Percentiles rank a stretch among this genome's conserved stretches.
Conservation (phyloP, 1,140 invertebrate species). For the Sitodiplosis mosellana region DNA sequence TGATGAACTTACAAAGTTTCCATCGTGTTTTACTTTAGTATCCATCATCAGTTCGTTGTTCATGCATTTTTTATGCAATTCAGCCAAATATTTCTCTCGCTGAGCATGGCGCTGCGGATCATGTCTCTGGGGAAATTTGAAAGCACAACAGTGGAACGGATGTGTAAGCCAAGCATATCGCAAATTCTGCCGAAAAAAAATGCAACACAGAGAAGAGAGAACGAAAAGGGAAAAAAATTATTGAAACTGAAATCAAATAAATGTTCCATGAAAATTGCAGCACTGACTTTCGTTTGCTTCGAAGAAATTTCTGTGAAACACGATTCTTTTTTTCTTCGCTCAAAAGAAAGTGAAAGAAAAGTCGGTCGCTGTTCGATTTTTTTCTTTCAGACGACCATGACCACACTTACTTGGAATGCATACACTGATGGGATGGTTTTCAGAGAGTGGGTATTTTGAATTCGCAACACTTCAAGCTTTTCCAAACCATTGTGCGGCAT, state of each 20-base stretch:
- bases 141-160: slow-evolving; percentile 80
- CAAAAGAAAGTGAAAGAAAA: not conserved
- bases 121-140: slow-evolving; percentile 61
- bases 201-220: not conserved
- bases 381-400: not conserved
- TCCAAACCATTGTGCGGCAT: slow-evolving; percentile 55
- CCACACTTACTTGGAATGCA: slow-evolving; percentile 41
- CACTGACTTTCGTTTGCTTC: not conserved
- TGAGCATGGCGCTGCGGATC: slow-evolving; percentile 42
- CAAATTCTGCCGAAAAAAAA: slow-evolving; percentile 27
- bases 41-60: not conserved
- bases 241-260: not conserved
- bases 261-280: no score
- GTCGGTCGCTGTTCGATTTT: no score
- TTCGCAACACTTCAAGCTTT: slow-evolving; percentile 44
- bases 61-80: slow-evolving; percentile 14
- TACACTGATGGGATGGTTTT: slow-evolving; percentile 70
- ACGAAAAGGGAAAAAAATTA: not conserved
- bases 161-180: slow-evolving; percentile 49
- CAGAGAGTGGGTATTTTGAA: slow-evolving; percentile 50
- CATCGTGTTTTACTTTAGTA: not conserved
- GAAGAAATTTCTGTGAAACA: no score
- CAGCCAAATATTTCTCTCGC: slow-evolving; percentile 31
- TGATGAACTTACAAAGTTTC: not conserved
- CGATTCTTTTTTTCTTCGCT: no score